These are phyloP conservation scores for Stegodyphus dumicola DNA, from an alignment of 1,140 invertebrate genomes.

Conservation along the genomic window DNA sequence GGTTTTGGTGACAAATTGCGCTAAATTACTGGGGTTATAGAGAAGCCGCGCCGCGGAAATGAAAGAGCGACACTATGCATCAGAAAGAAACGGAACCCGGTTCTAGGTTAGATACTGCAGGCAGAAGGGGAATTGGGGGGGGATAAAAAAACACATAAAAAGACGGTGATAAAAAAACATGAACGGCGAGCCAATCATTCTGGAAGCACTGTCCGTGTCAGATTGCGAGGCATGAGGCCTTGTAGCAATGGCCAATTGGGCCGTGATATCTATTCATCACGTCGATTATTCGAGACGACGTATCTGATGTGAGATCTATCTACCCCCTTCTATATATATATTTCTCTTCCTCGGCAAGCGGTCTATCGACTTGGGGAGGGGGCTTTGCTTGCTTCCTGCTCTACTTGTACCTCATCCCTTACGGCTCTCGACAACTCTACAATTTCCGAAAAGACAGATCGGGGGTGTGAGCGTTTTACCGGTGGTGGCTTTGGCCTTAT, in stretches of 20 bases:
- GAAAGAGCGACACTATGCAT: conserved; percentile 59
- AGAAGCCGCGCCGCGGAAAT: conserved; percentile 39
- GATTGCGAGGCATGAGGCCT: conserved; percentile 56
- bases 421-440: conserved; percentile 43
- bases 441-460: conserved; percentile 54
- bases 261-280: conserved; percentile 62
- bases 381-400: conserved; percentile 29
- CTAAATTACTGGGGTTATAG: conserved; percentile 61
- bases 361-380: conserved; percentile 28
- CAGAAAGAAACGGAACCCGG: conserved; percentile 17
- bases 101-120: conserved; percentile 28
- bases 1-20: conserved; percentile 62
- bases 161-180: conserved; percentile 40
- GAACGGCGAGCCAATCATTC: conserved; percentile 57
- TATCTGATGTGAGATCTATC: conserved; percentile 53
- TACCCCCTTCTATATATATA: conserved; percentile 31
- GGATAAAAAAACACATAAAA: conserved; percentile 21
- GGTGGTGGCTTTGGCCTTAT: conserved; percentile 46
- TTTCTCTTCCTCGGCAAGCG: conserved; percentile 3
- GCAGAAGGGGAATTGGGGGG: background rate
- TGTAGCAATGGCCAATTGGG: conserved; percentile 58
- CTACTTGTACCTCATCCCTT: conserved; percentile 44
- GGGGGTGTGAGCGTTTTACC: conserved; percentile 25
- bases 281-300: conserved; percentile 60
- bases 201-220: conserved; percentile 60